A percentile compares a stretch with the other conserved stretches of the same genome.
phyloP scores from a whole-genome alignment of 2,888 invertebrate species.

The Rhogogaster chlorosoma region DNA sequence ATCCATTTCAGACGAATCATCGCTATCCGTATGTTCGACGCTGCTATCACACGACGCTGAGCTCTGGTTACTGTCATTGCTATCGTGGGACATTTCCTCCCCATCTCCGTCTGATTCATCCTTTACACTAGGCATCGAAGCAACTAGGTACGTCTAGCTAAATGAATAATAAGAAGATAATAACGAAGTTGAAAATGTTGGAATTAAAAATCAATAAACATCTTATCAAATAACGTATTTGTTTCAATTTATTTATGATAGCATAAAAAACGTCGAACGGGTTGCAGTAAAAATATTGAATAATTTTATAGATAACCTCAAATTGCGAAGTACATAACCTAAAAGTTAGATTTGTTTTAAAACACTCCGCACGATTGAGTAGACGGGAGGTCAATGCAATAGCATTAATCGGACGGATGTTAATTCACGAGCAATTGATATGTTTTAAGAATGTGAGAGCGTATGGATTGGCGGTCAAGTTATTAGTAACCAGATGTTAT shows the following conservation, averaged over 20 bases:
- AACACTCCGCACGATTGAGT: background rate
- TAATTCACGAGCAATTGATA: background rate
- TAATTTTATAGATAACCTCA: background rate
- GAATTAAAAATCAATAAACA: background rate
- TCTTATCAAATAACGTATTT: background rate
- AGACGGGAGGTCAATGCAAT: too few relatives aligned
- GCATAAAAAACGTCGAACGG: background rate
- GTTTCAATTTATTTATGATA: background rate
- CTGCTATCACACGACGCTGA: slow-evolving; percentile 83
- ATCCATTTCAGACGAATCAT: slow-evolving; percentile 94
- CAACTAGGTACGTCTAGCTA: background rate
- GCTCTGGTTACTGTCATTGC: slow-evolving; percentile 75
- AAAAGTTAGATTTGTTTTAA: background rate
- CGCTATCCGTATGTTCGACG: slow-evolving; percentile 88
- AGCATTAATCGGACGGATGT: background rate
- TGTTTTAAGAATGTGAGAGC: background rate
- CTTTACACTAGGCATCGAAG: slow-evolving; percentile 74
- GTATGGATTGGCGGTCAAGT: background rate
- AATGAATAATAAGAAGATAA: background rate
- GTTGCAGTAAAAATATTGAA: background rate
- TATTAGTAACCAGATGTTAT: background rate
- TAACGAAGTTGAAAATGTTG: background rate
- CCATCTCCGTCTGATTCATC: slow-evolving; percentile 76
- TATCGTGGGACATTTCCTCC: slow-evolving; percentile 76
- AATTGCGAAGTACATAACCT: slow-evolving; percentile 9